These are phyloP conservation scores for Zelleria hepariella DNA, from an alignment of 2,888 invertebrate species.

Conservation along the genomic window DNA sequence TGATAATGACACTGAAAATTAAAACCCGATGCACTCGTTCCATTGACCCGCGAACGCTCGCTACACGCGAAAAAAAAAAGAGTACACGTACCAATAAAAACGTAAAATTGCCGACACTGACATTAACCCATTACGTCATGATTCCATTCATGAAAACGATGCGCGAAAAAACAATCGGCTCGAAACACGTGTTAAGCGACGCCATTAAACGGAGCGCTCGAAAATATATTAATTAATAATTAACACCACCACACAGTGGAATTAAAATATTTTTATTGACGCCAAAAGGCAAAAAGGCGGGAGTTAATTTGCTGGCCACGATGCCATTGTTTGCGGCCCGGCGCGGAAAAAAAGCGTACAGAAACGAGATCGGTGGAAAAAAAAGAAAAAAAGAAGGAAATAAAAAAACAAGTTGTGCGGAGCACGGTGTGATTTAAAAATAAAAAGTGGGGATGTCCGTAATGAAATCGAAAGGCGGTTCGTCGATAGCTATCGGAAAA, in stretches of 20 bases:
- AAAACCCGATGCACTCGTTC: constrained; percentile 62
- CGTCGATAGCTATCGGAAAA: constrained; percentile 68
- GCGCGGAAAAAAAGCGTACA: constrained; percentile 56
- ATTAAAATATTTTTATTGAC: constrained; percentile 71
- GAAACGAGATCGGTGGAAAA: constrained; percentile 50
- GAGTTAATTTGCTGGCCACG: constrained; percentile 67
- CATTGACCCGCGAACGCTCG: constrained; percentile 59
- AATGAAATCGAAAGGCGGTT: constrained; percentile 73
- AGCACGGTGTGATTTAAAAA: constrained; percentile 68
- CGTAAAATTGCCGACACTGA: constrained; percentile 65
- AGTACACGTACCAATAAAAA: constrained; percentile 66
- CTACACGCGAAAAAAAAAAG: constrained; percentile 54
- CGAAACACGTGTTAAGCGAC: constrained; percentile 64
- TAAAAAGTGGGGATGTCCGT: constrained; percentile 68
- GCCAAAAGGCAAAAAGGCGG: constrained; percentile 64
- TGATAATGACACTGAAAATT: constrained; percentile 72
- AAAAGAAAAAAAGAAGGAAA: constrained; percentile 51
- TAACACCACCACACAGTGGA: constrained; percentile 48
- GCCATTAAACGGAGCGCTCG: constrained; percentile 59
- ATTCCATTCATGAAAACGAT: constrained; percentile 68
- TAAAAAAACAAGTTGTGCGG: constrained; percentile 55
- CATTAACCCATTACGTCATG: constrained; percentile 72
- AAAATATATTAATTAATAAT: constrained; percentile 71
- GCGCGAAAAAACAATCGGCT: constrained; percentile 63
- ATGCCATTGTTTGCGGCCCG: constrained; percentile 69